phyloP scores from a whole-genome alignment of 2,888 invertebrate species.

The Neoitamus cyanurus region DNA sequence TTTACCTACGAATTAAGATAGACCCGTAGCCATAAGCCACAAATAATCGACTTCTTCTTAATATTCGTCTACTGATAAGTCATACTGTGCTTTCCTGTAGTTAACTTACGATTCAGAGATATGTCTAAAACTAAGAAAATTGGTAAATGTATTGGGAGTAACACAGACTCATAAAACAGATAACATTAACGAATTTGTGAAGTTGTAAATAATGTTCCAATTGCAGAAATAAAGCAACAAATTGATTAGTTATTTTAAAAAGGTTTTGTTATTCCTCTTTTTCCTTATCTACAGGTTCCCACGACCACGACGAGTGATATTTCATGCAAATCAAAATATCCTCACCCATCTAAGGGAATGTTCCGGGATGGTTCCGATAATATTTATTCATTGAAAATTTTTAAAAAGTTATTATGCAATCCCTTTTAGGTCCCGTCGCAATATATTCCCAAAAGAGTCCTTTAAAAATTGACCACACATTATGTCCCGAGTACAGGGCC shows the following conservation, averaged over 20 bases:
- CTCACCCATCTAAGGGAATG: neutral
- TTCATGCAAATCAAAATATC: neutral
- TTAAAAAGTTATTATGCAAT: neutral
- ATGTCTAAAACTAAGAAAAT: neutral
- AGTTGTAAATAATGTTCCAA: conserved; percentile 32
- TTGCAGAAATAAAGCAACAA: conserved; percentile 10
- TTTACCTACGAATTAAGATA: neutral
- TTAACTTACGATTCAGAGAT: neutral
- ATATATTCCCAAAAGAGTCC: neutral
- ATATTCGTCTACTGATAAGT: neutral
- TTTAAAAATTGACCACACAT: conserved; percentile 7
- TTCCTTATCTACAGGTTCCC: neutral
- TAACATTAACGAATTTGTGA: neutral
- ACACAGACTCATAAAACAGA: neutral
- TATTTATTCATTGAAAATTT: conserved; percentile 18
- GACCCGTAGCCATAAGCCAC: neutral
- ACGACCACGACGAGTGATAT: neutral
- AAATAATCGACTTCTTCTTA: neutral
- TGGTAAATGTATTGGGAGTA: neutral
- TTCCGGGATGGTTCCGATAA: neutral
- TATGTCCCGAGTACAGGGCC: neutral
- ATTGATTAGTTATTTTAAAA: conserved; percentile 20
- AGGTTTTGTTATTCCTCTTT: neutral
- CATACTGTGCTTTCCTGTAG: conserved; percentile 9
- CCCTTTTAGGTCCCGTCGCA: neutral